These are phyloP conservation scores for Sciurus carolinensis DNA, from an alignment of 2,797 vertebrate species.

Conservation along the genomic window DNA sequence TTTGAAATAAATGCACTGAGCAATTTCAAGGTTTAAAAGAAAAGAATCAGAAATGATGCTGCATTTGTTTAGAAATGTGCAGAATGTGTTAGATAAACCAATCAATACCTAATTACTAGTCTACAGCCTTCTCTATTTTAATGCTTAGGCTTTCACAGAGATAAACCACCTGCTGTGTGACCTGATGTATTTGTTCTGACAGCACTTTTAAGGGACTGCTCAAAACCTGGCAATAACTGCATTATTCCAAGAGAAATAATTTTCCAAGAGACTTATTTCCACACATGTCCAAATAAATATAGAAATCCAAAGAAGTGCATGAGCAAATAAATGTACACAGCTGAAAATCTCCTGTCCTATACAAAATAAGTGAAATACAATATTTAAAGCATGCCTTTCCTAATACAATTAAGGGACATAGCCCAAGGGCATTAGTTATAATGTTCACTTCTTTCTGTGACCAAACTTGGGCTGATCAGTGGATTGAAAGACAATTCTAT, in stretches of 20 bases:
- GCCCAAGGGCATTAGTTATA: not conserved
- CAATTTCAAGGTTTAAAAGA: conserved; percentile 85
- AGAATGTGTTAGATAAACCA: conserved; percentile 86
- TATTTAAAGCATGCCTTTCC: not conserved
- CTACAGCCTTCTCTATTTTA: conserved; percentile 82
- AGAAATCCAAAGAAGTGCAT: conserved; percentile 26
- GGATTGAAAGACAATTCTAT: not conserved
- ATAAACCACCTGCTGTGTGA: conserved; percentile 85
- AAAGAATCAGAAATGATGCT: conserved; percentile 85
- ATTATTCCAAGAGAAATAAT: conserved; percentile 78
- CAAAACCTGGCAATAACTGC: conserved; percentile 80
- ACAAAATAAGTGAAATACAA: conserved; percentile 27
- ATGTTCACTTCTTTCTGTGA: not conserved
- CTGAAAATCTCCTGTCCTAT: not conserved
- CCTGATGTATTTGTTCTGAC: conserved; percentile 87
- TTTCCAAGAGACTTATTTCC: conserved; percentile 67
- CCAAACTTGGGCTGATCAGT: not conserved
- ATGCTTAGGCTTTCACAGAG: conserved; percentile 83
- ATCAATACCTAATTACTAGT: conserved; percentile 91
- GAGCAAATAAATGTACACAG: conserved; percentile 34
- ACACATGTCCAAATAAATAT: conserved; percentile 59
- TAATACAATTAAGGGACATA: not conserved
- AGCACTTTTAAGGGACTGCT: conserved; percentile 80
- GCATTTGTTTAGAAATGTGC: conserved; percentile 87
- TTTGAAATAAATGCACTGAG: conserved; percentile 83